Percentiles rank a stretch among this genome's conserved stretches.
Conservation (phyloP, 1,140 invertebrate species). For the Drosophila carrolli region DNA sequence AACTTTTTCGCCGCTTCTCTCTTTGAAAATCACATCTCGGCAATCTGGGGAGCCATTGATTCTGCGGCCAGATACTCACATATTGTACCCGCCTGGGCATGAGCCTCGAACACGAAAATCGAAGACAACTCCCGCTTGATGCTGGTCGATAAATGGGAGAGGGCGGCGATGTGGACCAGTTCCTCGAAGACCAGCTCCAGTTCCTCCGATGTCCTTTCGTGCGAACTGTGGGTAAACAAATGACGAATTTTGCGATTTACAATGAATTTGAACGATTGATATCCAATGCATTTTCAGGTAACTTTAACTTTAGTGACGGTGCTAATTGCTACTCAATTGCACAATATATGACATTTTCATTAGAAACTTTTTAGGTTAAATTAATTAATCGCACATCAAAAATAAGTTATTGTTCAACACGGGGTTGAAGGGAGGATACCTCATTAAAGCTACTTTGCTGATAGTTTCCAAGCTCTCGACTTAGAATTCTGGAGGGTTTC, state of each 20-base stretch:
- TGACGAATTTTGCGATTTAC: neutral
- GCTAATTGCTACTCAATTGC: too few species aligned
- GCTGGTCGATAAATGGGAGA: constrained; percentile 93
- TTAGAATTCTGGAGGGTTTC: too few species aligned
- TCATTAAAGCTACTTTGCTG: too few species aligned
- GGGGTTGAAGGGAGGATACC: too few species aligned
- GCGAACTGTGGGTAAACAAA: constrained; percentile 85
- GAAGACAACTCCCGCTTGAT: constrained; percentile 93
- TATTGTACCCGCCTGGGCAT: constrained; percentile 91
- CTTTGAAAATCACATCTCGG: constrained; percentile 4
- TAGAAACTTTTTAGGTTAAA: too few species aligned
- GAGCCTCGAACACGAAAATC: constrained; percentile 93
- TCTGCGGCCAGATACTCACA: constrained; percentile 87
- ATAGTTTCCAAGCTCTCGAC: too few species aligned
- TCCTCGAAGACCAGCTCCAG: constrained; percentile 95
- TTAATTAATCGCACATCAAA: too few species aligned
- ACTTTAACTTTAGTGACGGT: too few species aligned
- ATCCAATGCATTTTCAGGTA: too few species aligned
- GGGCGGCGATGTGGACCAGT: constrained; percentile 92
- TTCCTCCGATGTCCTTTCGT: constrained; percentile 92
- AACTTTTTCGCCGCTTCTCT: constrained; percentile 8
- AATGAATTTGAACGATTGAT: too few species aligned
- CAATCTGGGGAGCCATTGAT: constrained; percentile 23
- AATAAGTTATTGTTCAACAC: too few species aligned
- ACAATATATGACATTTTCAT: too few species aligned